Evolutionary conservation across 1,140 invertebrate genomes (phyloP).

Genomic region (Chrysomallon squamiferum): DNA sequence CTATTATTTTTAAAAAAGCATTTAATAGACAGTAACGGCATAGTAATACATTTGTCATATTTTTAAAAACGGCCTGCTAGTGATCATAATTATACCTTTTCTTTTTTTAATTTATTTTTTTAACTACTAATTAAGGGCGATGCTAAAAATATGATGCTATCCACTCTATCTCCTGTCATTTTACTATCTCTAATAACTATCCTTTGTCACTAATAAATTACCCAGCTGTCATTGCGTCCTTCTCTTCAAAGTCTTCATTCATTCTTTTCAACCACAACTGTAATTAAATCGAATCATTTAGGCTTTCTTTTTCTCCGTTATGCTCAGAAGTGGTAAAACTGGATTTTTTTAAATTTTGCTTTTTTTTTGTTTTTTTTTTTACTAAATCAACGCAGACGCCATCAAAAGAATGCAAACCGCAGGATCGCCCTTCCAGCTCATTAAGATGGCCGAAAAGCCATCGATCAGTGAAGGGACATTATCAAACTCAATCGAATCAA

Average conservation of each 20-base stretch:
- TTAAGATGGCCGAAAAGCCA: too few species aligned
- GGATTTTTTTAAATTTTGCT: background rate
- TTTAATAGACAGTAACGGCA: too few species aligned
- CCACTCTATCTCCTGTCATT: too few species aligned
- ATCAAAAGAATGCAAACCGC: background rate
- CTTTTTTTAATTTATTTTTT: too few species aligned
- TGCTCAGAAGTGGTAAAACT: background rate
- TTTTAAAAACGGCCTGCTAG: too few species aligned
- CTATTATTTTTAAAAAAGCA: too few species aligned
- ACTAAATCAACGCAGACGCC: background rate
- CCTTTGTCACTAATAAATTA: conserved; percentile 1
- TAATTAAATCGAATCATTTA: conserved; percentile 8
- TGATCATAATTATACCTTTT: too few species aligned
- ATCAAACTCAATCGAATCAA: conserved; percentile 10
- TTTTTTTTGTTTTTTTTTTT: background rate
- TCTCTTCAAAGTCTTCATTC: background rate
- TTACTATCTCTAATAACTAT: background rate
- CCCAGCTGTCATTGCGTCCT: background rate
- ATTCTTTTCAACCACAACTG: conserved; percentile 1
- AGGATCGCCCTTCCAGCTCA: background rate
- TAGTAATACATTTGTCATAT: too few species aligned
- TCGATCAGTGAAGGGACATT: background rate
- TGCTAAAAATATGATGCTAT: too few species aligned
- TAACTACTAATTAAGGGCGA: too few species aligned
- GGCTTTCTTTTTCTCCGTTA: background rate